phyloP scores from a whole-genome alignment of 1,140 invertebrate species.

The Sminthurides bifidus region DNA sequence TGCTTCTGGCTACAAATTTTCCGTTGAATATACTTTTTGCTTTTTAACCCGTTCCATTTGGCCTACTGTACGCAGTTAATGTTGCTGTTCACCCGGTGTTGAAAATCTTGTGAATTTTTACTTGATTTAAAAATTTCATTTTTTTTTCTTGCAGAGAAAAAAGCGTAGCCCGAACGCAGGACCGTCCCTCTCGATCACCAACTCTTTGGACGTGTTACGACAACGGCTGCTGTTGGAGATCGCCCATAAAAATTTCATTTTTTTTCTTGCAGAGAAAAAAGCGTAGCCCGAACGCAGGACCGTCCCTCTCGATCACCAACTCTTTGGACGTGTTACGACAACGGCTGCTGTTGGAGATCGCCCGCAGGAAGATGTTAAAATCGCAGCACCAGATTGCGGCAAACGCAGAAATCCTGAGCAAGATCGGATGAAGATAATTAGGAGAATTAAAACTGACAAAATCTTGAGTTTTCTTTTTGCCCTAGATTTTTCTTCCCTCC shows the following conservation, averaged over 20 bases:
- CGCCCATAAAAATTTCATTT: background rate
- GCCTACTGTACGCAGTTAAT: too few species aligned
- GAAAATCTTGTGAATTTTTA: too few species aligned
- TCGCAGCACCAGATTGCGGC: slow-evolving; percentile 33
- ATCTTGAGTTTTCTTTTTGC: too few species aligned
- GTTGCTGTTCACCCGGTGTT: too few species aligned
- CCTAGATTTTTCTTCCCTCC: too few species aligned
- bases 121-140: slow-evolving; percentile 1
- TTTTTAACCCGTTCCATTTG: too few species aligned
- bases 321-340: slow-evolving; percentile 34
- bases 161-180: slow-evolving; percentile 28
- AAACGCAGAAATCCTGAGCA: slow-evolving; percentile 33
- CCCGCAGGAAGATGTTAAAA: slow-evolving; percentile 30
- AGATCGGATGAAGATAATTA: slow-evolving; percentile 29
- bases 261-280: slow-evolving; percentile 12
- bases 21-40: too few species aligned
- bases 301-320: slow-evolving; percentile 34
- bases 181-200: slow-evolving; percentile 34
- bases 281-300: slow-evolving; percentile 30
- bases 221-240: slow-evolving; percentile 26
- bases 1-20: too few species aligned
- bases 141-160: slow-evolving; percentile 10
- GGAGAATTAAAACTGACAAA: background rate
- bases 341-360: slow-evolving; percentile 33
- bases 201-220: slow-evolving; percentile 34